phyloP scores from a whole-genome alignment of 1,140 invertebrate species.

The Drosophila sechellia region DNA sequence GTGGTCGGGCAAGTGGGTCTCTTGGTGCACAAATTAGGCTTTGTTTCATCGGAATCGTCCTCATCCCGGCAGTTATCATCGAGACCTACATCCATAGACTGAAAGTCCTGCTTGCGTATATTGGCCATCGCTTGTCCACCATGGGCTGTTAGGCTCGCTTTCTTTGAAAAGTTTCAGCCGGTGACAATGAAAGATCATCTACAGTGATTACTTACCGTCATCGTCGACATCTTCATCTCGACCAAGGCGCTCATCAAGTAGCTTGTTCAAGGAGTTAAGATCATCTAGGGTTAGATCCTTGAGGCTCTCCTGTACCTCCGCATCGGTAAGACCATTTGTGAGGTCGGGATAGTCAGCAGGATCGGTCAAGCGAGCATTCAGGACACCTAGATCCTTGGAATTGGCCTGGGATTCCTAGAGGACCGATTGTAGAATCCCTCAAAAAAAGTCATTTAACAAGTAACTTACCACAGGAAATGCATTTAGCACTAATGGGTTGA shows the following conservation, averaged over 20 bases:
- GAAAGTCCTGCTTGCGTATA: conserved; percentile 9
- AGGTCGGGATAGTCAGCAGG: conserved; percentile 58
- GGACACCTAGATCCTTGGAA: neutral
- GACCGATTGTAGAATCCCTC: neutral
- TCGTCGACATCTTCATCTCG: conserved; percentile 19
- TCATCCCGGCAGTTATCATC: conserved; percentile 49
- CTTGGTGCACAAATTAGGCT: conserved; percentile 8
- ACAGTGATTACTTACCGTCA: neutral
- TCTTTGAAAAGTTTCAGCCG: conserved; percentile 33
- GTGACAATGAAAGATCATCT: neutral
- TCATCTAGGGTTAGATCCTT: conserved; percentile 51
- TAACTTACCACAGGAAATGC: conserved; percentile 50
- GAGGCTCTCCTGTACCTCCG: conserved; percentile 46
- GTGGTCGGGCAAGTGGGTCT: conserved; percentile 16
- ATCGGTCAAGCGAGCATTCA: neutral
- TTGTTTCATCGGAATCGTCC: conserved; percentile 31
- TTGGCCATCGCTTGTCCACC: conserved; percentile 13
- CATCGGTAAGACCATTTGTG: conserved; percentile 56
- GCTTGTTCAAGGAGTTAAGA: conserved; percentile 43
- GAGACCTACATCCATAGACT: neutral
- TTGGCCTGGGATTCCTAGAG: neutral
- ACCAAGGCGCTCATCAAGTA: conserved; percentile 49
- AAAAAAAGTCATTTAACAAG: neutral
- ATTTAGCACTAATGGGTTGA: conserved; percentile 4
- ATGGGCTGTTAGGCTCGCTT: conserved; percentile 44